phyloP scores from a whole-genome alignment of 2,113 vertebrate species.

The Nicator chloris region DNA sequence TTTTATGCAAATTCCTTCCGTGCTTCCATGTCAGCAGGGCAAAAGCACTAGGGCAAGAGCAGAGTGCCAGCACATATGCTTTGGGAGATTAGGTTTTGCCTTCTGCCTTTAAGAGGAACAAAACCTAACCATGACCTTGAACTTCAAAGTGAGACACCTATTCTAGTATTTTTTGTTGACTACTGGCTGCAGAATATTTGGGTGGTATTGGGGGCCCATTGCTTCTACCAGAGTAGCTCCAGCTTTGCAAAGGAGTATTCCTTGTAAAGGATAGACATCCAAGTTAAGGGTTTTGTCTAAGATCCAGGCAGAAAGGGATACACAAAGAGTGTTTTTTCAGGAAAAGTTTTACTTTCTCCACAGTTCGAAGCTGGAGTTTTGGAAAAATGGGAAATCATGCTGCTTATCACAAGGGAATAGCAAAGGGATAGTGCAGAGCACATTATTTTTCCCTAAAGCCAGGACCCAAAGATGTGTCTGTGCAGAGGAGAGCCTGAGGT shows the following conservation, averaged over 20 bases:
- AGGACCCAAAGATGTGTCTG: background rate
- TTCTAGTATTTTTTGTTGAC: background rate
- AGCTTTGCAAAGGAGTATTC: background rate
- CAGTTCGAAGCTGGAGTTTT: background rate
- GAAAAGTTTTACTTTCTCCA: background rate
- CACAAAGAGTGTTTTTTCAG: fast-evolving
- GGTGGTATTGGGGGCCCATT: background rate
- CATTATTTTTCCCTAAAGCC: background rate
- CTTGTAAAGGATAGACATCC: background rate
- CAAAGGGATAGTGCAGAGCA: background rate
- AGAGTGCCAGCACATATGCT: background rate
- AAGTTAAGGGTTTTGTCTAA: background rate
- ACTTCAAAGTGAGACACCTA: background rate
- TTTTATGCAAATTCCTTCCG: background rate
- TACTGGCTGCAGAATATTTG: background rate
- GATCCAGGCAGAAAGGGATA: background rate
- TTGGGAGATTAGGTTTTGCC: background rate
- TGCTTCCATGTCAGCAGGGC: background rate
- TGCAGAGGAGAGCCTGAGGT: fast-evolving
- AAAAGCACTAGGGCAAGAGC: background rate
- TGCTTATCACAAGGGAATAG: background rate
- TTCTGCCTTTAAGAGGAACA: background rate
- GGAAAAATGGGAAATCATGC: background rate
- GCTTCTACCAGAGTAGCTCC: background rate
- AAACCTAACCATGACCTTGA: background rate